A percentile compares a stretch with the other conserved stretches of the same genome.
phyloP scores from a whole-genome alignment of 2,113 vertebrate genomes.

The Etheostoma spectabile region DNA sequence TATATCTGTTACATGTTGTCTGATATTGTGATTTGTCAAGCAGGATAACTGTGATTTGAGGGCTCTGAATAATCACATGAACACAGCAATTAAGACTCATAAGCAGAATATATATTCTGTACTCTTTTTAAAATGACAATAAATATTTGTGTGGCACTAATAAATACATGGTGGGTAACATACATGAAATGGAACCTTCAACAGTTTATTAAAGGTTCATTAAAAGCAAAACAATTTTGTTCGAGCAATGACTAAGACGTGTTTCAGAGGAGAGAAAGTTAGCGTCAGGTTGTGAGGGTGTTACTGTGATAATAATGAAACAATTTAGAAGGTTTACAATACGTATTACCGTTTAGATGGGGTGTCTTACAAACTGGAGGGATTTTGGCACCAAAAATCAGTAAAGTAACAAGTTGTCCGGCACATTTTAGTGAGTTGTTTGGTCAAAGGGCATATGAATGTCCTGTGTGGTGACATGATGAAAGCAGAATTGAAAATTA shows the following conservation, averaged over 20 bases:
- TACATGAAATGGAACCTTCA: conserved; percentile 8
- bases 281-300: background rate
- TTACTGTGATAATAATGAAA: background rate
- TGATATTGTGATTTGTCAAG: conserved; percentile 61
- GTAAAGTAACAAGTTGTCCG: background rate
- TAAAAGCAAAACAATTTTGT: background rate
- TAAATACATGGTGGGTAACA: conserved; percentile 42
- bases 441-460: background rate
- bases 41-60: conserved; percentile 5
- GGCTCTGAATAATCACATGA: conserved; percentile 25
- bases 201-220: conserved; percentile 4
- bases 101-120: conserved; percentile 58
- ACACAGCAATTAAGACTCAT: conserved; percentile 50
- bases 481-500: background rate
- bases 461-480: background rate
- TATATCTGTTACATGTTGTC: conserved; percentile 13
- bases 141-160: conserved; percentile 60
- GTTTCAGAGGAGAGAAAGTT: conserved; percentile 3
- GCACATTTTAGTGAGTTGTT: background rate
- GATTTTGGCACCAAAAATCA: conserved; percentile 40
- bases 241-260: conserved; percentile 36
- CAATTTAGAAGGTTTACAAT: background rate
- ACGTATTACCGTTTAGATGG: background rate
- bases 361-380: background rate
- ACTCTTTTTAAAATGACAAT: conserved; percentile 51